Conservation (phyloP, 2,888 invertebrate genomes). For the Orthosia incerta region DNA sequence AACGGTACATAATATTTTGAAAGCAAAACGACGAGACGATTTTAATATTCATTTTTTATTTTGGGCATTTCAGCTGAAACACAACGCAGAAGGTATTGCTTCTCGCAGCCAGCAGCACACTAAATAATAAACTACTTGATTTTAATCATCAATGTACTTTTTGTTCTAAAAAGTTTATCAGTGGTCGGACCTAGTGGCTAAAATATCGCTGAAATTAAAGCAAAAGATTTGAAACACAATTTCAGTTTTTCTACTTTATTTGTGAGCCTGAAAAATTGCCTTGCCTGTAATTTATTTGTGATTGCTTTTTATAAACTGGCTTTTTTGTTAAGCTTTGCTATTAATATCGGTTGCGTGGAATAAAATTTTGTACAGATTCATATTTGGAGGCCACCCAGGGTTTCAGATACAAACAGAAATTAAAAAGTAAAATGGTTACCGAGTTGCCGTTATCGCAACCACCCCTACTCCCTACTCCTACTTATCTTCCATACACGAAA, state of each 20-base stretch:
- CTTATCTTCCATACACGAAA: conserved; percentile 13
- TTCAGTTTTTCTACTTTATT: conserved; percentile 18
- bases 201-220: conserved; percentile 30
- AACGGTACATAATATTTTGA: no score
- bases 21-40: no score
- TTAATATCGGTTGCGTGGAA: conserved; percentile 3
- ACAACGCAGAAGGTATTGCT: no score
- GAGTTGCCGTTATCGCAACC: neutral
- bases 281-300: conserved; percentile 1
- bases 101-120: no score
- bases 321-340: neutral
- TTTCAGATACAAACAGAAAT: no score
- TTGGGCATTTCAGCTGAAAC: neutral
- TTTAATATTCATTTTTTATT: neutral
- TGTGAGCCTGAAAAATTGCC: conserved; percentile 6
- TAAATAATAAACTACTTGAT: neutral
- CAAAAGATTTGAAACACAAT: conserved; percentile 7
- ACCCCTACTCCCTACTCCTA: no score
- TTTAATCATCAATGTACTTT: neutral
- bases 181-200: neutral
- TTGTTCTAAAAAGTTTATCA: neutral
- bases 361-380: neutral
- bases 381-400: neutral
- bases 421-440: no score
- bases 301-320: conserved; percentile 14